A percentile compares a stretch with the other conserved stretches of the same genome.
Evolutionary conservation across 1,140 invertebrate genomes (phyloP).

Genomic region (Drosophila nasuta): DNA sequence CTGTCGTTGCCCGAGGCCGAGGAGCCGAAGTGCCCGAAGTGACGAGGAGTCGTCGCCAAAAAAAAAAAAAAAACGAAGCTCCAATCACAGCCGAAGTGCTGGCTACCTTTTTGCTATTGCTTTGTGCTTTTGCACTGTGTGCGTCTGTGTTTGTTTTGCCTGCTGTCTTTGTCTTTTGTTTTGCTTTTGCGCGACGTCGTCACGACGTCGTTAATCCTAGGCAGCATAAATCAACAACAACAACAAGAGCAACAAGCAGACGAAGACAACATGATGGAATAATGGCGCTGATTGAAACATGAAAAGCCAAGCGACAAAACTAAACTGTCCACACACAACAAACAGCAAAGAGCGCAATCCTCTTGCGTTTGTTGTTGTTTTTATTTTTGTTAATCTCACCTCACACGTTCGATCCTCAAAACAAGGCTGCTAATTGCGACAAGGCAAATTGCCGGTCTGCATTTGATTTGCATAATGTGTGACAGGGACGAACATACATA

Average conservation of each 20-base stretch:
- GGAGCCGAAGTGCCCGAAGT: constrained; percentile 6
- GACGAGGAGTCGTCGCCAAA: constrained; percentile 14
- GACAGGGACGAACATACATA: neutral
- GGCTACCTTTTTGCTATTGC: too few relatives aligned
- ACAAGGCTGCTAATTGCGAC: constrained; percentile 77
- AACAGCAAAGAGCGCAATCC: too few relatives aligned
- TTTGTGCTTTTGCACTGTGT: neutral
- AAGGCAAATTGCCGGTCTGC: constrained; percentile 65
- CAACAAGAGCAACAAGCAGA: constrained; percentile 14
- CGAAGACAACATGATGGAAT: constrained; percentile 70
- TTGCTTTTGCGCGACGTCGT: neutral
- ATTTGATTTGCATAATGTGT: constrained; percentile 75
- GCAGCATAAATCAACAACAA: constrained; percentile 51
- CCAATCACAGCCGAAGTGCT: neutral
- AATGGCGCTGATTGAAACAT: constrained; percentile 76
- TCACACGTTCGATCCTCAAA: constrained; percentile 49
- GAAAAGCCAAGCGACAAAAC: constrained; percentile 50
- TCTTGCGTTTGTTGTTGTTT: too few relatives aligned
- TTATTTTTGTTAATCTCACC: neutral
- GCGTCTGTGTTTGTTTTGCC: neutral
- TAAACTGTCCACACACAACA: constrained; percentile 27
- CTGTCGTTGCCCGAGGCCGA: neutral
- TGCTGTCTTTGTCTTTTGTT: neutral
- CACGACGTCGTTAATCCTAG: constrained; percentile 35
- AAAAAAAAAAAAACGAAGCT: too few relatives aligned